Evolutionary conservation across 2,113 vertebrate genomes (phyloP).

Genomic region (Shinisaurus crocodilurus): DNA sequence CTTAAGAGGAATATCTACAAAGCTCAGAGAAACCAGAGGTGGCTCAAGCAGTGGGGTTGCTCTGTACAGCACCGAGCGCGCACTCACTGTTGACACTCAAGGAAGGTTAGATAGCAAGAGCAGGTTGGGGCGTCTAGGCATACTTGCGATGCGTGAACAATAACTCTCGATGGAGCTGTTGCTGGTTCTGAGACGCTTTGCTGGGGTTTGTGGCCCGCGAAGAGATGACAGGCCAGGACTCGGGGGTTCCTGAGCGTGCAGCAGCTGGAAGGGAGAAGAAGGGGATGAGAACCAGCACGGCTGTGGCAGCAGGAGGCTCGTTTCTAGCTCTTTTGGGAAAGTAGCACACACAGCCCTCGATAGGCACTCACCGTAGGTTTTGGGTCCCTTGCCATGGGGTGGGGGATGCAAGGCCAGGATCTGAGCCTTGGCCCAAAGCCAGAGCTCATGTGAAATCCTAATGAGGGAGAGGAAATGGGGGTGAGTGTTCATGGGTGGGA

Average conservation of each 20-base stretch:
- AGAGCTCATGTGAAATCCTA: conserved; percentile 24
- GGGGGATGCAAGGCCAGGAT: conserved; percentile 34
- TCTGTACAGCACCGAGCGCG: neutral
- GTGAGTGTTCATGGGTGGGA: neutral
- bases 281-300: neutral
- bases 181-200: conserved; percentile 29
- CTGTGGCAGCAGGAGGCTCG: neutral
- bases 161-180: conserved; percentile 54
- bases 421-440: conserved; percentile 49
- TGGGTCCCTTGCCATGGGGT: conserved; percentile 22
- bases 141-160: conserved; percentile 58
- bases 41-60: no score
- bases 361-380: conserved; percentile 19
- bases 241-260: neutral
- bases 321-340: neutral
- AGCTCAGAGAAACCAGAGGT: no score
- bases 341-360: neutral
- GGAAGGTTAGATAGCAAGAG: neutral
- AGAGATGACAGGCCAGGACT: conserved; percentile 9
- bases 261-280: neutral
- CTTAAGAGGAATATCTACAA: neutral
- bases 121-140: neutral
- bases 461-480: conserved; percentile 23
- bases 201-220: conserved; percentile 16
- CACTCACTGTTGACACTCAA: neutral